Evolutionary conservation across 2,888 invertebrate genomes (phyloP), one percentile per base, ranked within the genome.

Genomic region (Anthoptus insignis): DNA sequence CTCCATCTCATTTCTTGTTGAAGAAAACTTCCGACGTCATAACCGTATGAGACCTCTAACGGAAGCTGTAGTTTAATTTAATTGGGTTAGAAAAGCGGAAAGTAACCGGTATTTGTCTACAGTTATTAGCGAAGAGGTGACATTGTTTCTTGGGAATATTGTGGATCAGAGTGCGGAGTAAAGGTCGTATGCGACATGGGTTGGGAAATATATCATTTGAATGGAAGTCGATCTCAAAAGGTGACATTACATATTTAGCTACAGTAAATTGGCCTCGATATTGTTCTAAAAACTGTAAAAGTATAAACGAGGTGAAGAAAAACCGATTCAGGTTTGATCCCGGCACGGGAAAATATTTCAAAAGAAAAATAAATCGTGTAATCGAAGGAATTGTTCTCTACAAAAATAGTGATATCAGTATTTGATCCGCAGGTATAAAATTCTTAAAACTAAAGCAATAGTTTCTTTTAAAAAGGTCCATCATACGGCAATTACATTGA

Each of bases 11-110:
- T 80, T 76, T 77, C 78, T 76, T 75, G 73, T 76, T 56, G 76
- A n/a, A n/a, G 78, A 80, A 77, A 54, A 63, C 24, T 87, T 88
- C 87, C 87, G 84, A 83, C 76, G 70, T 49, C 66, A 66, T 74
- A 61, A 54, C 47, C 81, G 87, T 19, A 24, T 84, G 86, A 73
- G 83, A 86, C 77, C 74, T 72, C 72, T 59, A 64, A 68, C 84
- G 86, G 88, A 85, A 87, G 81, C 74, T 69, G 66, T 71, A 68
- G 73, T 76, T 75, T 79, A 76, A 75, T 78, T 76, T 70, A 77
- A 80, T 82, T 83, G 45, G 64, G 65, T 66, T 76, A 72, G 81
- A 82, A 79, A 82, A 84, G 79, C 82, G 83, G 84, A 81, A 84
- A 82, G 76, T 76, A 64, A 50, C 66, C 69, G 70, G 64, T 65